Evolutionary conservation across 2,888 invertebrate genomes (phyloP).

Genomic region (Yponomeuta malinellus): DNA sequence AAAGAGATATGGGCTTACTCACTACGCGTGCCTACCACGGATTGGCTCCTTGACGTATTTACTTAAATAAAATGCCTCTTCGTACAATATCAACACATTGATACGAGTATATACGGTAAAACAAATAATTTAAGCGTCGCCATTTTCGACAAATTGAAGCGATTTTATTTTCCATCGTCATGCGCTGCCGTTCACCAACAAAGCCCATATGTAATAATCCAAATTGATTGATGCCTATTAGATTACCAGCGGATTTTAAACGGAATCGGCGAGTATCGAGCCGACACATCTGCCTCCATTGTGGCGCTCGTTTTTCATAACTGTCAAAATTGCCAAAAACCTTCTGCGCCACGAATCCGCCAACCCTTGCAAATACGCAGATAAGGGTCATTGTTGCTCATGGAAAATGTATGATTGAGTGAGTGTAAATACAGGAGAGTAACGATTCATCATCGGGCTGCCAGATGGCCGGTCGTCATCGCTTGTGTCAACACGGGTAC

Average conservation of each 20-base stretch:
- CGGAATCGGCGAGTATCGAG: conserved; percentile 5
- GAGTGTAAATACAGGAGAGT: background rate
- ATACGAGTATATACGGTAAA: no score
- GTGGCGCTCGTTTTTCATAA: conserved; percentile 7
- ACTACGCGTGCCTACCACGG: no score
- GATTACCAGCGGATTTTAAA: conserved; percentile 4
- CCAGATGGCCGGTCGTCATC: conserved; percentile 12
- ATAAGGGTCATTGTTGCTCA: background rate
- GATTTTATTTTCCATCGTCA: background rate
- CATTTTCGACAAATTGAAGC: background rate
- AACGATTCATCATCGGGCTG: conserved; percentile 6
- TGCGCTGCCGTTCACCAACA: background rate
- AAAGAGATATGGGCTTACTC: no score
- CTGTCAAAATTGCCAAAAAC: conserved; percentile 11
- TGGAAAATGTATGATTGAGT: background rate
- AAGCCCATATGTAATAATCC: background rate
- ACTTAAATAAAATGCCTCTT: no score
- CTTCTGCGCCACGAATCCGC: background rate
- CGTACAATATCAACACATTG: no score
- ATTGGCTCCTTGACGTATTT: no score
- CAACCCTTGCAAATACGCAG: background rate
- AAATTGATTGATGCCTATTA: conserved; percentile 6
- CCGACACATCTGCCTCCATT: conserved; percentile 10
- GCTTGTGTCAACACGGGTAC: conserved; percentile 7
- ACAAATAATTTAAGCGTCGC: background rate